Percentiles rank a stretch among this genome's conserved stretches.
phyloP scores from a whole-genome alignment of 1,140 invertebrate genomes.

The Oedothorax gibbosus region DNA sequence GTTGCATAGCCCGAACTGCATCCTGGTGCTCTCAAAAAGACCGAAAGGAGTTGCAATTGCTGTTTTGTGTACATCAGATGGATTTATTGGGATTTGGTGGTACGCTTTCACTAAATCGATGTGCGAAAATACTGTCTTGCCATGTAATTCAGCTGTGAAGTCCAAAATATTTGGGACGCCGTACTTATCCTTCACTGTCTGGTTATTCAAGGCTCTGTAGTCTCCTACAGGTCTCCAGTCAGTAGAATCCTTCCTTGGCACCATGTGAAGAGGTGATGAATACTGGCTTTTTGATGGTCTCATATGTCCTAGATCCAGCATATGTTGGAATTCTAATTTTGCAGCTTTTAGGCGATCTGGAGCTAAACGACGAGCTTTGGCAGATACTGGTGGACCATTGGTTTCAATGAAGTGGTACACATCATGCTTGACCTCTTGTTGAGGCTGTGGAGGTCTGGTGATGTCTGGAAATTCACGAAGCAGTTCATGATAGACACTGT shows the following conservation, averaged over 20 bases:
- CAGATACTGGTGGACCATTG: conserved; percentile 28
- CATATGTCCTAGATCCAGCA: conserved; percentile 50
- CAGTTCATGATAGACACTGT: conserved; percentile 25
- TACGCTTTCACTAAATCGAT: conserved; percentile 59
- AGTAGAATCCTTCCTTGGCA: conserved; percentile 62
- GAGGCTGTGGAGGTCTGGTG: too few relatives aligned
- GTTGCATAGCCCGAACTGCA: too few relatives aligned
- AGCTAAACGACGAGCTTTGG: conserved; percentile 38
- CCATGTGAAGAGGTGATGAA: conserved; percentile 64
- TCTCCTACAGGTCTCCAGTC: conserved; percentile 63
- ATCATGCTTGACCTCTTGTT: conserved; percentile 36
- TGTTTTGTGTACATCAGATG: conserved; percentile 52
- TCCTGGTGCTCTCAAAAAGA: conserved; percentile 27
- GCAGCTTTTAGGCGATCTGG: conserved; percentile 52
- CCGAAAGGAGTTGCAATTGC: conserved; percentile 62
- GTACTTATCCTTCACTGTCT: conserved; percentile 64
- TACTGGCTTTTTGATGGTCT: conserved; percentile 53
- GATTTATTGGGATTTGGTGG: too few relatives aligned
- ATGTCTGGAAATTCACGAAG: too few relatives aligned
- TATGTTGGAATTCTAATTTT: conserved; percentile 48
- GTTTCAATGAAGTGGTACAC: conserved; percentile 58
- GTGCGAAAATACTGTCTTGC: conserved; percentile 51
- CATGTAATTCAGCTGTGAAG: conserved; percentile 47
- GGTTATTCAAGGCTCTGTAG: conserved; percentile 64
- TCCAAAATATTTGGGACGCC: conserved; percentile 64